Evolutionary conservation across 1,140 invertebrate genomes (phyloP).

Genomic region (Micrasema longulum): DNA sequence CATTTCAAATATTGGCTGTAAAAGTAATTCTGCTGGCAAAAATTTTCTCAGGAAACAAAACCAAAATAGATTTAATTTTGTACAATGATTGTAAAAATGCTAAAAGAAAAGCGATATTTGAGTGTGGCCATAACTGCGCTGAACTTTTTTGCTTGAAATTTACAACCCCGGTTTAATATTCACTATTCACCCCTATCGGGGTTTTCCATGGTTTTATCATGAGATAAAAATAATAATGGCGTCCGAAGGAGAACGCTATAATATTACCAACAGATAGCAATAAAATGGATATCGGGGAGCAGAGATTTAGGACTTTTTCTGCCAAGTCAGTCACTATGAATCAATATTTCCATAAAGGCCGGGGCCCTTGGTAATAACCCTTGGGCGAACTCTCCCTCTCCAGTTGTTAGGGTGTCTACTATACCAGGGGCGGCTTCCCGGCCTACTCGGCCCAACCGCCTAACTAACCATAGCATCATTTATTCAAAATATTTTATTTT

Average conservation of each 20-base stretch:
- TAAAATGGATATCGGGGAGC: constrained; percentile 53
- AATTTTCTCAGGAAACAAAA: too few species aligned
- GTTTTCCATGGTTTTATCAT: constrained; percentile 39
- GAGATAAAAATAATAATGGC: constrained; percentile 47
- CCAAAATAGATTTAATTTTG: neutral
- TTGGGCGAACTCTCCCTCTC: constrained; percentile 41
- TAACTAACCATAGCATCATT: neutral
- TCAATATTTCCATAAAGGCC: constrained; percentile 56
- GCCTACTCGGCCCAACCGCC: neutral
- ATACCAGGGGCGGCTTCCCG: neutral
- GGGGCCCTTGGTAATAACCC: constrained; percentile 51
- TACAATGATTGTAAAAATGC: neutral
- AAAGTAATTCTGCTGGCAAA: too few species aligned
- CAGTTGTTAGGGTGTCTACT: constrained; percentile 30
- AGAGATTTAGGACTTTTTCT: constrained; percentile 56
- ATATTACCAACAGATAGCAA: constrained; percentile 56
- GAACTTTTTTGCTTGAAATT: constrained; percentile 24
- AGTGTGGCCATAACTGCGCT: neutral
- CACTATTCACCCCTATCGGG: constrained; percentile 37
- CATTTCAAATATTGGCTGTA: too few species aligned
- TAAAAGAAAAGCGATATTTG: too few species aligned
- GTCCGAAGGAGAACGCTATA: constrained; percentile 48
- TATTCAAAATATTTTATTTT: too few species aligned
- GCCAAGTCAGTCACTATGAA: constrained; percentile 56
- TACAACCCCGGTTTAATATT: constrained; percentile 36